Base-by-base conservation (phyloP, 2,113 vertebrate species). In the Hylia prasina region DNA sequence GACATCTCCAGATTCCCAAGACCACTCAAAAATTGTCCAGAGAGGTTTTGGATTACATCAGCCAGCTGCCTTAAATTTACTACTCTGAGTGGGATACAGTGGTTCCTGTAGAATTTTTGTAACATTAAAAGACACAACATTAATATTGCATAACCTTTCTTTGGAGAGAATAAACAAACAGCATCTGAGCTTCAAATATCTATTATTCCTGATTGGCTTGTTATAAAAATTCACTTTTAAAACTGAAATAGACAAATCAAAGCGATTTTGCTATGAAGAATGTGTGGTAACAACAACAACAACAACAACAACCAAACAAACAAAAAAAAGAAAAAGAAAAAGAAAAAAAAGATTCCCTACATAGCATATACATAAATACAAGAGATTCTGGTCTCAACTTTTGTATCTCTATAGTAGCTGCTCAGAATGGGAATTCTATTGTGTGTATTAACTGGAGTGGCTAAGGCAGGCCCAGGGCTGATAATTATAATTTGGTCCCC, bases 141-240 rank as follows among this genome's bases (percentile, higher is more conserved):
- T 90, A 93, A 95, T 88, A 96, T 73, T 90, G 53, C 56, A 95
- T 60, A 37, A 80, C 82, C 39, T 75, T 86, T 86, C 71, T 92
- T 85, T 1, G 3, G n/a, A 78, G 14, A 72, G 14, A 90, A 85
- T 68, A 96, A 93, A 90, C 70, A 95, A 89, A 88, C 16, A 78
- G 11, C 16, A 51, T 63, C 71, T 12, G 15, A 95, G 40, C 47
- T 92, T 84, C 83, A 75, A 66, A 24, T 78, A 40, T 47, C 47
- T 94, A 65, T 71, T 94, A 31, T 45, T 89, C 37, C 60, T 92
- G 90, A 94, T 66, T 78, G 60, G 76, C 22, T 96, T 80, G 21
- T 45, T 88, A 78, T 75, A 88, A 92, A 96, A 96, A 94, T 89
- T 93, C 85, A 58, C 56, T 92, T 95, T 96, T 48, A 88, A 92